Evolutionary conservation across 2,888 invertebrate species (phyloP), one percentile per base, ranked within the genome.

Genomic region (Pheosia tremula): DNA sequence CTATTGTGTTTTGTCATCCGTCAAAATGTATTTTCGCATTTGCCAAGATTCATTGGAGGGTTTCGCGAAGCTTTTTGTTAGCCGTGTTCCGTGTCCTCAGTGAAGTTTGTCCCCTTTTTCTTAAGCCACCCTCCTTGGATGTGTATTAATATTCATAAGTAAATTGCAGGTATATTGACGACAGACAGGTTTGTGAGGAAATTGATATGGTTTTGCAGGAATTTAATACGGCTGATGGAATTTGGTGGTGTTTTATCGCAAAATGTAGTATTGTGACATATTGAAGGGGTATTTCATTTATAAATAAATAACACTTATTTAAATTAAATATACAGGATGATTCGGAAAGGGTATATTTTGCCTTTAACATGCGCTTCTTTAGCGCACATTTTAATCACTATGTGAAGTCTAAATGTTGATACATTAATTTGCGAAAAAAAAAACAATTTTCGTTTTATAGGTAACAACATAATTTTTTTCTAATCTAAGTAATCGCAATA

Each of bases 71-170:
- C 81, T 84, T 87, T 89, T 90, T 90, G 91, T 90, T 79, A 82
- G 76, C 79, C 76, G 89, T 84, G 90, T 88, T 79, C 79, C 75
- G 74, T 68, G 78, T 74, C 75, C 78, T 71, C 74, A 78, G 72
- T 76, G 76, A 77, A 76, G 74, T 77, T 77, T 72, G 74, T 72
- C 71, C 71, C 72, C 78, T 76, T 78, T 83, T 79, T 80, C 80
- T 79, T 78, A 70, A 68, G 66, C 74, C 73, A 69, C 80, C 79
- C 82, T 82, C 78, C 84, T 80, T 79, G 77, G 81, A 83, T 82
- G 86, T 83, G 85, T 81, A 88, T 93, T 92, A 92, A 93, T 92
- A 92, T 92, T 92, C 91, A 92, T 92, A 91, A 92, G 90, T 88
- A 90, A 91, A 90, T 91, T 90, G 89, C 84, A 83, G 83, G 82